A percentile compares a stretch with the other conserved stretches of the same genome.
Conservation (phyloP, 2,113 vertebrate genomes). For the Synchiropus splendidus region DNA sequence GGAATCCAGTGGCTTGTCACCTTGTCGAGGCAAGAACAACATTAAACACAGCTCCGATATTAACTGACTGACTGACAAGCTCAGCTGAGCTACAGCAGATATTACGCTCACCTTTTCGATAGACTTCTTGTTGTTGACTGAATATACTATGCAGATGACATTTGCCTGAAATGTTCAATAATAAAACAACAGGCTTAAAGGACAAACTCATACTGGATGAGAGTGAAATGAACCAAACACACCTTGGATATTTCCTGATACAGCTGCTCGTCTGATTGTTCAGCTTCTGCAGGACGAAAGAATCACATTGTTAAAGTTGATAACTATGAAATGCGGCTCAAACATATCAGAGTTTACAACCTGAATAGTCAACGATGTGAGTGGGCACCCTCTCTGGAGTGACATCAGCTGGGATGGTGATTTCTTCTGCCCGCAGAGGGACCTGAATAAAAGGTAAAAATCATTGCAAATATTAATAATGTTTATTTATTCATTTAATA, state of each 20-base stretch:
- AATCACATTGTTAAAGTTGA: slow-evolving; percentile 1
- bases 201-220: too few relatives aligned
- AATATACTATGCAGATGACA: slow-evolving; percentile 97
- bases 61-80: too few relatives aligned
- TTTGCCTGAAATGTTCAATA: slow-evolving; percentile 80
- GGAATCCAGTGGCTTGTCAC: slow-evolving; percentile 98
- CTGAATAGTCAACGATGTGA: slow-evolving; percentile 97
- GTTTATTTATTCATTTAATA: too few relatives aligned
- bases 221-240: too few relatives aligned
- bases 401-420: slow-evolving; percentile 96
- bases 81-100: neutral
- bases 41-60: slow-evolving; percentile 7
- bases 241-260: slow-evolving; percentile 96
- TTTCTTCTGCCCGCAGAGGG: slow-evolving; percentile 91
- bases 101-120: slow-evolving; percentile 86
- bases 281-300: slow-evolving; percentile 74
- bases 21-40: slow-evolving; percentile 48
- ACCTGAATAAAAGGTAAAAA: too few relatives aligned
- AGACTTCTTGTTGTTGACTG: slow-evolving; percentile 97
- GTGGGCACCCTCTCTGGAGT: slow-evolving; percentile 97
- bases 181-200: too few relatives aligned
- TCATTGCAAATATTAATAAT: slow-evolving; percentile 2
- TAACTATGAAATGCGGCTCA: neutral
- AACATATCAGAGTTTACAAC: slow-evolving; percentile 48
- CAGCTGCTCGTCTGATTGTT: slow-evolving; percentile 93